Base-by-base conservation (phyloP, 2,797 vertebrate species). In the Fistularia tabacaria region DNA sequence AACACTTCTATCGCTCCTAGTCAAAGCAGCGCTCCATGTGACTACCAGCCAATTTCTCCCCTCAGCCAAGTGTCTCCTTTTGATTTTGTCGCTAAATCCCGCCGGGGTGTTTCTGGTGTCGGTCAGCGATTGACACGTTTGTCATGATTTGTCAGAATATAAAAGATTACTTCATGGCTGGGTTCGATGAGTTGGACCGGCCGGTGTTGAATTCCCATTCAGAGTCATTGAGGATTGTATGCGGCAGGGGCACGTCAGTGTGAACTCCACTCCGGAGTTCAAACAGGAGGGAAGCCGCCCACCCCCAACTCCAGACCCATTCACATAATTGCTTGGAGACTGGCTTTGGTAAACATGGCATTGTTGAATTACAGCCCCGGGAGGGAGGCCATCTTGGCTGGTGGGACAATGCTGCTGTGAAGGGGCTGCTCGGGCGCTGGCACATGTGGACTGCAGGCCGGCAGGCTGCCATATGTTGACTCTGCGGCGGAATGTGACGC, bases 251-350 rank as follows among this genome's bases (percentile, higher is more conserved):
- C 70, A 25, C 60, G 62, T 75, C 74, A 74, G 70, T 59, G 76
- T 82, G 86, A 89, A 87, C 77, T 68, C 66, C 71, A 76, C 76
- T 82, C 74, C 52, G 59, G 14, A 68, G 77, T 83, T 86, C 81
- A 69, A 87, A 80, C 58, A 82, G 81, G 51, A 37, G 57, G 69
- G 66, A 79, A 68, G 60, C 51, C 55, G 55, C 40, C 52, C 64
- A 10, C 61, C 52, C 53, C 37, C 69, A 59, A 62, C 51, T 43
- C 48, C 49, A 66, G 54, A 67, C 51, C 66, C 66, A 67, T 81
- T 82, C 73, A 74, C 72, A 67, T 83, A 83, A 85, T 81, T 80
- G 76, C 77, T 79, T 57, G 66, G 81, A 74, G 80, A 79, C 78
- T 62, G 63, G 76, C 42, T 77, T 84, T 54, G 53, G 83, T 84